Evolutionary conservation across 2,113 vertebrate genomes (phyloP), one percentile per base, ranked within the genome.

Genomic region (Stigmatopora nigra): DNA sequence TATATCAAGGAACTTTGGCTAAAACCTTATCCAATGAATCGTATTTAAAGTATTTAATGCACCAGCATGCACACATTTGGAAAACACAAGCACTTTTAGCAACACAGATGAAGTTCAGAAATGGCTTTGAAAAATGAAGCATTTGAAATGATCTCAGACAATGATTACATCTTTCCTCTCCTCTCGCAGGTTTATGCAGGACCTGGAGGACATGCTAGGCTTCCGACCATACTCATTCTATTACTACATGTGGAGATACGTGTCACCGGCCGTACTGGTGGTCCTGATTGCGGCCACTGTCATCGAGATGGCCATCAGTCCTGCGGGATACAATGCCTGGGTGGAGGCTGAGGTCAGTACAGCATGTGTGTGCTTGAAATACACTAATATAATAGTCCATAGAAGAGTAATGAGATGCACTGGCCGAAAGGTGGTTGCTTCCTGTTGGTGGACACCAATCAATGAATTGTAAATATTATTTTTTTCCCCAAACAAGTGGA

Each of bases 171-270:
- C 22, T 56, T 56, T 25, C 22, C 13, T 22, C 2, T 14, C 22
- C 2, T 10, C 58, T 0, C 12, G 1, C 89, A 99, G 97, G 85
- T 99, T 99, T 84, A 95, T 98, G 93, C 95, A 98, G 89, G 97
- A 99, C 78, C 88, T 99, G 77, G 97, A 96, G 0, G 97, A 99
- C 69, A 99, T 99, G 97, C 83, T 99, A 85, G 97, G 97, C 15
- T 99, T 98, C 88, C 89, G 88, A 47, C 97, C 97, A 0, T 95
- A 93, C 57, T 59, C 69, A 47, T 93, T 94, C 86, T 99, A 99
- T 70, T 98, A 91, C 91, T 99, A 99, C 85, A 88, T 96, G 88
- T 99, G 97, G 97, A 94, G 92, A 83, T 99, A 95, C 0, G 91
- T 99, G 65, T 99, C 97, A 1, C 97, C 97, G 0, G 86, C 95